These are phyloP conservation scores for Aromia moschata DNA, from an alignment of 2,888 invertebrate species.

Conservation along the genomic window DNA sequence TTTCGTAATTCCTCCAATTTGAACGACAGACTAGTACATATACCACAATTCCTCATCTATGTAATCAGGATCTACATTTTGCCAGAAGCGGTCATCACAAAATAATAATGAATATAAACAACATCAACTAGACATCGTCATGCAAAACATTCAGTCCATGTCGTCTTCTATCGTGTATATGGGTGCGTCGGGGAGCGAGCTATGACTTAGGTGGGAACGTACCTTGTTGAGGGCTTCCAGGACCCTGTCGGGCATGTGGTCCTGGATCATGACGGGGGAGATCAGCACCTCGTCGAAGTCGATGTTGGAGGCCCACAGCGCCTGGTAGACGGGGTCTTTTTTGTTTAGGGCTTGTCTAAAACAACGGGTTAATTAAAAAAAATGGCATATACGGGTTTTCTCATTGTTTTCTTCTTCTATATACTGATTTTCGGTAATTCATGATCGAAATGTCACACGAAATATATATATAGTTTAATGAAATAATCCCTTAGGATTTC, in stretches of 20 bases:
- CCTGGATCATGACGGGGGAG: slow-evolving; percentile 89
- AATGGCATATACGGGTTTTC: too few relatives aligned
- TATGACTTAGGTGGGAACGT: slow-evolving; percentile 51
- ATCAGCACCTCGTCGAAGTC: slow-evolving; percentile 89
- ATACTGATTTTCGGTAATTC: too few relatives aligned
- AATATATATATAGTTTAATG: too few relatives aligned
- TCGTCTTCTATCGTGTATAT: slow-evolving; percentile 38
- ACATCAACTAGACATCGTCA: slow-evolving; percentile 24
- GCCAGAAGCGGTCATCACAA: background rate
- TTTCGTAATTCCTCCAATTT: too few relatives aligned
- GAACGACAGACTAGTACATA: too few relatives aligned
- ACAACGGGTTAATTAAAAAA: slow-evolving; percentile 12
- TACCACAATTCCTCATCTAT: background rate
- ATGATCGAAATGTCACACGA: too few relatives aligned
- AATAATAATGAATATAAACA: too few relatives aligned
- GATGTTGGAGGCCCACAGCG: slow-evolving; percentile 84
- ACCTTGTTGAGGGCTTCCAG: slow-evolving; percentile 87
- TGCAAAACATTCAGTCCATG: slow-evolving; percentile 39
- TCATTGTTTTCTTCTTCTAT: too few relatives aligned
- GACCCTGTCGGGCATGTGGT: slow-evolving; percentile 90
- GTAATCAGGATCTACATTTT: background rate
- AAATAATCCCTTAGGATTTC: too few relatives aligned
- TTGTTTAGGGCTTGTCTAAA: slow-evolving; percentile 74
- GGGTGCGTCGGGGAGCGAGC: slow-evolving; percentile 28
- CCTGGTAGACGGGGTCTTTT: slow-evolving; percentile 85